Base-by-base conservation (phyloP, 1,140 invertebrate genomes). In the Drosophila melanica region DNA sequence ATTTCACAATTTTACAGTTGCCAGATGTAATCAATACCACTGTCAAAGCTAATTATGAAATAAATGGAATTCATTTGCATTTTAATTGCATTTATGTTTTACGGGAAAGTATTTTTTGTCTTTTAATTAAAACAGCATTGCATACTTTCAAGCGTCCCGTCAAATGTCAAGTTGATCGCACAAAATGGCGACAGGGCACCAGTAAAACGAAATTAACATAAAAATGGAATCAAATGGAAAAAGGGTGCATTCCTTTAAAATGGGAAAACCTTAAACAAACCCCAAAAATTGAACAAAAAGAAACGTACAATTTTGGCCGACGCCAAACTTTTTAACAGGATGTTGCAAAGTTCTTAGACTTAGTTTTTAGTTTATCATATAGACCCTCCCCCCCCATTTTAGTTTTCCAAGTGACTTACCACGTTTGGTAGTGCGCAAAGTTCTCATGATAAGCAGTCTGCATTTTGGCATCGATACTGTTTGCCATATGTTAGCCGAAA, bases 401-500 rank as follows among this genome's bases (percentile, higher is more conserved):
- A 39, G 57, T 59, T 59, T 60, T 35, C 33, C 55, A 45, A 53
- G 39, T 55, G 65, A 75, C 72, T 75, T 70, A 75, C 72, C 72
- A 64, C 12, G 50, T 33, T 58, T 5, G 14, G 18, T 58, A 44
- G 53, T 75, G 66, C 67, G 66, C 66, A 70, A 48, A 53, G 51
- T 30, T 70, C 51, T 75, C 39, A 64, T 16, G 45, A 51, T 55
- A 50, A 59, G 81, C 79, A 71, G 42, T 58, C 71, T 81, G 41
- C 76, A 79, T 71, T 74, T 78, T 87, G 76, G 76, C 81, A 81
- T 78, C 70, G 63, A 78, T 63, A 62, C 68, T 54, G 30, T 48
- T 45, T 81, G 81, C 82, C 82, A 87, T 87, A 87, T 87, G 82
- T 87, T 71, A 55, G 64, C 72, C 79, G 66, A 50, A 59, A 37